Evolutionary conservation across 1,140 invertebrate genomes (phyloP).

Genomic region (Notospermus geniculatus): DNA sequence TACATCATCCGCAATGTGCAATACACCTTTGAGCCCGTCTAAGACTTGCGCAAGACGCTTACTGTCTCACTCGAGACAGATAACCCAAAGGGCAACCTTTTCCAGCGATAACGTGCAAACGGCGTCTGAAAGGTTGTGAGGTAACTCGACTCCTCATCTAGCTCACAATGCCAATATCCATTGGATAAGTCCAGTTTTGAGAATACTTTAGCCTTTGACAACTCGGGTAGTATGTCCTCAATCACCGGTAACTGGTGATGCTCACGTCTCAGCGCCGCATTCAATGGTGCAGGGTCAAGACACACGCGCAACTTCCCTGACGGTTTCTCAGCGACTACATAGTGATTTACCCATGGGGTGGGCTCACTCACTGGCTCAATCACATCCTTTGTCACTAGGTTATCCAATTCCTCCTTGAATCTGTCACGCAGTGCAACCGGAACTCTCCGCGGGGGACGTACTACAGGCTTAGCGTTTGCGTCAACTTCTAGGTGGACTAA

Average conservation of each 20-base stretch:
- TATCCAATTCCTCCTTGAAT: background rate
- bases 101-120: slow-evolving; percentile 26
- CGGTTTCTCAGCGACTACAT: slow-evolving; percentile 15
- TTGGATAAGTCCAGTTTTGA: slow-evolving; percentile 31
- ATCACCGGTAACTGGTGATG: slow-evolving; percentile 21
- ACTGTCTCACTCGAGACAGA: slow-evolving; percentile 41
- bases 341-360: slow-evolving; percentile 17
- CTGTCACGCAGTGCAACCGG: background rate
- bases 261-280: slow-evolving; percentile 25
- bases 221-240: slow-evolving; percentile 3
- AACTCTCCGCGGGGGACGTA: background rate
- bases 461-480: background rate
- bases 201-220: background rate
- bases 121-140: slow-evolving; percentile 38
- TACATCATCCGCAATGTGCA: slow-evolving; percentile 49
- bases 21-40: slow-evolving; percentile 39
- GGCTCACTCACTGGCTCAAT: slow-evolving; percentile 11
- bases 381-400: background rate
- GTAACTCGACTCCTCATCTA: slow-evolving; percentile 30
- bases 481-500: background rate
- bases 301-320: slow-evolving; percentile 15
- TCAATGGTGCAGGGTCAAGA: slow-evolving; percentile 28
- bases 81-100: slow-evolving; percentile 21
- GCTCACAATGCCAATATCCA: slow-evolving; percentile 42
- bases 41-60: slow-evolving; percentile 34